Percentiles rank a stretch among this genome's conserved stretches.
phyloP scores from a whole-genome alignment of 2,888 invertebrate species.

The Neoascia interrupta region DNA sequence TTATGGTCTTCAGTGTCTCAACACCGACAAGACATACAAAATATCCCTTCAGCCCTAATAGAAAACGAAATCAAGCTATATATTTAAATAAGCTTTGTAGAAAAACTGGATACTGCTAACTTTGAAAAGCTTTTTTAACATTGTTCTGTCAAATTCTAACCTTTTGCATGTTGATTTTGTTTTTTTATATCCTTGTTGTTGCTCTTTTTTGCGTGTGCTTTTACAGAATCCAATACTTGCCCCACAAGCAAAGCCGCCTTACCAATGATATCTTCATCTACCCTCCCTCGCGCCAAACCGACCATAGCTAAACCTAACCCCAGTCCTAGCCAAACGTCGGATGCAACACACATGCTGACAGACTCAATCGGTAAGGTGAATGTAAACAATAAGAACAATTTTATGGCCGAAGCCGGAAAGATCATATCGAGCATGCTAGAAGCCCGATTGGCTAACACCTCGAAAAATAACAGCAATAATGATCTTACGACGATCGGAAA shows the following conservation, averaged over 20 bases:
- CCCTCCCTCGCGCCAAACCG: slow-evolving; percentile 56
- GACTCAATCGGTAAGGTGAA: slow-evolving; percentile 77
- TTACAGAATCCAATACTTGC: slow-evolving; percentile 54
- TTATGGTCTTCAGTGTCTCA: too few relatives aligned
- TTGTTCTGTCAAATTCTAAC: neutral
- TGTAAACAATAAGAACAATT: slow-evolving; percentile 75
- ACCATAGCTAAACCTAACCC: slow-evolving; percentile 38
- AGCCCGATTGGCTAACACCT: slow-evolving; percentile 73
- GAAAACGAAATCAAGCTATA: too few relatives aligned
- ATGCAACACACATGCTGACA: slow-evolving; percentile 76
- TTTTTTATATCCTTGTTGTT: slow-evolving; percentile 25
- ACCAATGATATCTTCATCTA: slow-evolving; percentile 40
- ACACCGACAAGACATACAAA: too few relatives aligned
- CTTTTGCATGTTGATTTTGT: slow-evolving; percentile 42
- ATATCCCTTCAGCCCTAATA: too few relatives aligned
- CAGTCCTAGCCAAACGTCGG: slow-evolving; percentile 67
- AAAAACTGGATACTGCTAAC: too few relatives aligned
- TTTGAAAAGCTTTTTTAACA: too few relatives aligned
- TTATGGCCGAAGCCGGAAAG: slow-evolving; percentile 78
- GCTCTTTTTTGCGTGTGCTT: slow-evolving; percentile 21
- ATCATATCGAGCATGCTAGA: slow-evolving; percentile 79
- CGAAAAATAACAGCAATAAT: slow-evolving; percentile 62
- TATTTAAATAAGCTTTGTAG: too few relatives aligned
- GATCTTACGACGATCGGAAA: slow-evolving; percentile 56
- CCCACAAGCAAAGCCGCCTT: too few relatives aligned